A percentile compares a stretch with the other conserved stretches of the same genome.
These are phyloP conservation scores for Mareca strepera DNA, from an alignment of 2,797 vertebrate species.

Conservation along the genomic window DNA sequence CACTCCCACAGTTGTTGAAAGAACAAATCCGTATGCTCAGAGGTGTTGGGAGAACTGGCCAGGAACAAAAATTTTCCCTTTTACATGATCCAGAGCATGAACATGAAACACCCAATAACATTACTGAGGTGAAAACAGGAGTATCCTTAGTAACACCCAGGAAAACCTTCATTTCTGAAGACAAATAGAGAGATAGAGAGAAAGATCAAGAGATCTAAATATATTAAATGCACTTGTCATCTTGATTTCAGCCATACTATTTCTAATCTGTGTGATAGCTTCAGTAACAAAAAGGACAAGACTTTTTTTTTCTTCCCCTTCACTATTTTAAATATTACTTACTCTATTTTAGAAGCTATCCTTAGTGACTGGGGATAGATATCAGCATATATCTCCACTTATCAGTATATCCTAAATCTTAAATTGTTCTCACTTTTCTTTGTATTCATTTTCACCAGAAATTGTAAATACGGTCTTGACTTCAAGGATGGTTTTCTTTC, in stretches of 20 bases:
- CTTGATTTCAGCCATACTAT: neutral
- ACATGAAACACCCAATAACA: neutral
- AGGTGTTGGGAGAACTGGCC: neutral
- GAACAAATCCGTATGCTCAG: neutral
- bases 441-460: neutral
- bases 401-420: neutral
- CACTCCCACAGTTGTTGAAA: neutral
- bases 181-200: neutral
- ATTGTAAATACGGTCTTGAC: neutral
- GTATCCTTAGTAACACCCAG: neutral
- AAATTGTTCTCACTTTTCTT: neutral
- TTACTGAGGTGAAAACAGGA: rapidly evolving
- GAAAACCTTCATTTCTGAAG: neutral
- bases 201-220: neutral
- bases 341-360: neutral
- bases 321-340: neutral
- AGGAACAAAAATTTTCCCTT: neutral
- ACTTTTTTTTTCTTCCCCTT: neutral
- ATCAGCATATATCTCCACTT: neutral
- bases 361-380: neutral
- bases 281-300: neutral
- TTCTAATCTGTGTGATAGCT: neutral
- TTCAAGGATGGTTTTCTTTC: neutral
- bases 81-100: neutral
- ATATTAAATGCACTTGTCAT: neutral